Evolutionary conservation across 2,113 vertebrate species (phyloP).

Genomic region (Genyomyrus donnyi): DNA sequence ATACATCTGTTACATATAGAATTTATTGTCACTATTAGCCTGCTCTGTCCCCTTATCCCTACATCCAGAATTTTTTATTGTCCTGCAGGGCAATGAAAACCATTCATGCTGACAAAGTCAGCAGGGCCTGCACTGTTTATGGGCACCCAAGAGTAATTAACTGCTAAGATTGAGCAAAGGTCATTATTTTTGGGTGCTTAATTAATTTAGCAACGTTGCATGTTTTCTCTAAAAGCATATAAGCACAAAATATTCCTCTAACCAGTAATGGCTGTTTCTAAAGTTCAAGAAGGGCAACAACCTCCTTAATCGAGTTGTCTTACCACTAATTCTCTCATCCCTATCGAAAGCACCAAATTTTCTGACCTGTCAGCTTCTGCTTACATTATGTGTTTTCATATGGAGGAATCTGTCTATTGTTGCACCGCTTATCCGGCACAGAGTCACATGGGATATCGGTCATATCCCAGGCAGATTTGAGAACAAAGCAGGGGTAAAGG

Average conservation of each 20-base stretch:
- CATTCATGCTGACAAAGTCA: slow-evolving; percentile 5
- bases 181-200: slow-evolving; percentile 15
- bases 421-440: background rate
- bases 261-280: background rate
- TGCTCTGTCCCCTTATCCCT: background rate
- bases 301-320: background rate
- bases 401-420: background rate
- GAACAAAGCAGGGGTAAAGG: background rate
- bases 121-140: background rate
- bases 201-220: slow-evolving; percentile 12
- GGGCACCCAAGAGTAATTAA: background rate
- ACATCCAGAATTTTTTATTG: background rate
- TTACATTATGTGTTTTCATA: background rate
- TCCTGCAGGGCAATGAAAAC: background rate
- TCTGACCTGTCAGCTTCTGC: background rate
- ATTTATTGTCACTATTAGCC: background rate
- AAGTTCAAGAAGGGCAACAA: background rate
- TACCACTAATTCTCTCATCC: background rate
- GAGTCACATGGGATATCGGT: background rate
- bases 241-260: background rate
- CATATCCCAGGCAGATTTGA: background rate
- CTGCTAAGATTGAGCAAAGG: background rate
- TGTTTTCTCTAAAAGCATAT: background rate
- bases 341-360: background rate
- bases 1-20: background rate